A percentile compares a stretch with the other conserved stretches of the same genome.
Conservation (phyloP, 2,113 vertebrate species). For the Lutjanus erythropterus region DNA sequence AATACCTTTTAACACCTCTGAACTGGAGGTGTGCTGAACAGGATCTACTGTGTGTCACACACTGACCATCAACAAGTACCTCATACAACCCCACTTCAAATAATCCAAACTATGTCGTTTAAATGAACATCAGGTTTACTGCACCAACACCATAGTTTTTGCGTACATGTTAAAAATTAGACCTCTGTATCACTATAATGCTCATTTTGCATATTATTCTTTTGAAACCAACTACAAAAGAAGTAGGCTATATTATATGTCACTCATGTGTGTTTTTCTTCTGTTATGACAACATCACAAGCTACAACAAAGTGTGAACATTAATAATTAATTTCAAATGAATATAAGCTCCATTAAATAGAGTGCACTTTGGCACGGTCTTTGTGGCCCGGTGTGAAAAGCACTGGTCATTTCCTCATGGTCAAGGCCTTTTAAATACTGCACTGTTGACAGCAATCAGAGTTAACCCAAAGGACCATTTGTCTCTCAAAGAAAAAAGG, state of each 20-base stretch:
- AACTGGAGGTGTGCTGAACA: no score
- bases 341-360: background rate
- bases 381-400: background rate
- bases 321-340: conserved; percentile 19
- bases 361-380: background rate
- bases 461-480: background rate
- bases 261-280: background rate
- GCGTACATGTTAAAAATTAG: background rate
- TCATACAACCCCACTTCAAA: no score
- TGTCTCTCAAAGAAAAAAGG: background rate
- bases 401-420: background rate
- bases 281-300: background rate
- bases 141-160: no score
- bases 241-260: background rate
- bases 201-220: background rate
- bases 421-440: background rate
- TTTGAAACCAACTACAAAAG: background rate
- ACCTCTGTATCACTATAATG: background rate
- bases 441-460: background rate
- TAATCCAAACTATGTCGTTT: no score
- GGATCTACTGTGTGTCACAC: no score
- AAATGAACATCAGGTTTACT: no score
- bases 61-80: no score
- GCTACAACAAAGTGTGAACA: background rate
- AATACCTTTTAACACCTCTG: no score